Conservation (phyloP, 1,140 invertebrate species). For the Mylabris phalerata region DNA sequence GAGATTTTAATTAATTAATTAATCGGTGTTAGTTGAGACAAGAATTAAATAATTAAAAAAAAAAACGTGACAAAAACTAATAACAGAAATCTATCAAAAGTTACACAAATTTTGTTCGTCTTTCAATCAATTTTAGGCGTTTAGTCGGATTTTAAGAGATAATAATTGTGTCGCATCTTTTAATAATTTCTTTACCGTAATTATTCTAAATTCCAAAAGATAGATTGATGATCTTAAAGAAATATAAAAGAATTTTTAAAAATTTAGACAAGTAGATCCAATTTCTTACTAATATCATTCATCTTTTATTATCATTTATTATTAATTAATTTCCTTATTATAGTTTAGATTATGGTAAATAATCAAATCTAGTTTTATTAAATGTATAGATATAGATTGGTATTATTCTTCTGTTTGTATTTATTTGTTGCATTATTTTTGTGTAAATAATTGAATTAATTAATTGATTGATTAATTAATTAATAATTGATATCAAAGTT, state of each 20-base stretch:
- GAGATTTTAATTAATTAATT: conserved; percentile 17
- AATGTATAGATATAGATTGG: conserved; percentile 19
- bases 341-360: neutral
- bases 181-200: too few species aligned
- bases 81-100: too few species aligned
- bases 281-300: conserved; percentile 9
- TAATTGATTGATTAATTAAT: conserved; percentile 27
- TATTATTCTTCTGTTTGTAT: conserved; percentile 5
- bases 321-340: conserved; percentile 15
- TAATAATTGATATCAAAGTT: conserved; percentile 34
- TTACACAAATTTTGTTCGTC: too few species aligned
- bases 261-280: neutral
- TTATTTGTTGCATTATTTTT: conserved; percentile 1
- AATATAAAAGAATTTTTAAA: too few species aligned
- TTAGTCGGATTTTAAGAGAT: too few species aligned
- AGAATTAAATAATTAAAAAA: conserved; percentile 19
- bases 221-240: too few species aligned
- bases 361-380: conserved; percentile 18
- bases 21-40: conserved; percentile 19
- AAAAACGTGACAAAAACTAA: conserved; percentile 1
- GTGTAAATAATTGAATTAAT: conserved; percentile 12
- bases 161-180: too few species aligned
- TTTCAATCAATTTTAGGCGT: too few species aligned
- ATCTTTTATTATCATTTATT: conserved; percentile 1
- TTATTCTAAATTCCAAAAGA: too few species aligned